These are phyloP conservation scores for Pluvialis apricaria DNA, from an alignment of 2,113 vertebrate species.

Conservation along the genomic window DNA sequence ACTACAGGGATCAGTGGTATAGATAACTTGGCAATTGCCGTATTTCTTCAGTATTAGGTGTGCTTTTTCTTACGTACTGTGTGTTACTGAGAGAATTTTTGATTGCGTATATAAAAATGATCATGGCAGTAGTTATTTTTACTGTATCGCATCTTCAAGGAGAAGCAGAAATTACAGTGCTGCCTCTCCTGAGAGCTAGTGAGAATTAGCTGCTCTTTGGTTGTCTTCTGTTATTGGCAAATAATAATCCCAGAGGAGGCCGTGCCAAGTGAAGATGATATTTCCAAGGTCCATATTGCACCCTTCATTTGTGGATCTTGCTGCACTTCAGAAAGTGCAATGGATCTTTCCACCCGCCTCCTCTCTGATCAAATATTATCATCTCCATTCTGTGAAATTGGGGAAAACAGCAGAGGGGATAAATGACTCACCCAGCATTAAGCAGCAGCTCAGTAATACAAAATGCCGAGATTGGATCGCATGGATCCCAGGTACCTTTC, in stretches of 20 bases:
- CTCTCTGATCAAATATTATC: background rate
- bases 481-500: background rate
- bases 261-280: background rate
- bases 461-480: background rate
- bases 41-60: background rate
- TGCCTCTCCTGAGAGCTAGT: background rate
- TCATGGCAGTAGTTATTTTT: slow-evolving; percentile 17
- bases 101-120: background rate
- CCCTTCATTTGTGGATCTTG: background rate
- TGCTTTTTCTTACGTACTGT: background rate
- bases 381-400: background rate
- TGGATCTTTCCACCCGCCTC: background rate
- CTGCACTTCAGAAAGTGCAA: background rate
- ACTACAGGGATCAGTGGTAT: background rate
- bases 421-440: slow-evolving; percentile 18
- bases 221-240: background rate
- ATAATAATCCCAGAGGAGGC: background rate
- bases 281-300: background rate
- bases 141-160: background rate
- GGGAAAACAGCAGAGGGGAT: background rate
- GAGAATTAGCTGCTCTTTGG: slow-evolving; percentile 5
- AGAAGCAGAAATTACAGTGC: slow-evolving; percentile 1
- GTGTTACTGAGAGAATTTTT: background rate
- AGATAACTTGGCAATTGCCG: background rate
- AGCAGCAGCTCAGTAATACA: background rate